Evolutionary conservation across 2,113 vertebrate genomes (phyloP).

Genomic region (Smithornis capensis): DNA sequence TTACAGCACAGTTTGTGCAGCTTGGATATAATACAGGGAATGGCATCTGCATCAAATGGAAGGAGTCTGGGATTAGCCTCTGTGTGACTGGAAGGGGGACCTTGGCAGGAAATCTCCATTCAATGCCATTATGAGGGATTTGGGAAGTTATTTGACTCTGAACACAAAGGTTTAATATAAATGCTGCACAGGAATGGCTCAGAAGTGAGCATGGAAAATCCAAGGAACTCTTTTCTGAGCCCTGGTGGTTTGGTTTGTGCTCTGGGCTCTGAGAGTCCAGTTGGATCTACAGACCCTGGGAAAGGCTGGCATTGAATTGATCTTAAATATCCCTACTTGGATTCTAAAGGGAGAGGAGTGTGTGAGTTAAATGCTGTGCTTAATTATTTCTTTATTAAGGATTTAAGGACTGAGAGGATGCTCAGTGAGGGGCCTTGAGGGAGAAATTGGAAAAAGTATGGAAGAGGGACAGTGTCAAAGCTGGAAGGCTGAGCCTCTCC

Average conservation of each 20-base stretch:
- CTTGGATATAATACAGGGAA: neutral
- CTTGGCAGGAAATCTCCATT: neutral
- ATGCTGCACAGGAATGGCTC: neutral
- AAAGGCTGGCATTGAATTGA: neutral
- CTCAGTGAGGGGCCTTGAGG: neutral
- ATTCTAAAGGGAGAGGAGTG: neutral
- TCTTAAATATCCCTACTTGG: neutral
- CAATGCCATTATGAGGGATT: neutral
- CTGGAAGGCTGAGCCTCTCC: neutral
- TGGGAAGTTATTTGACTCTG: neutral
- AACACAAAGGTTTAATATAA: neutral
- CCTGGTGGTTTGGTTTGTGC: neutral
- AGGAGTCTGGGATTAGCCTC: neutral
- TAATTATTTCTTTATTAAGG: neutral
- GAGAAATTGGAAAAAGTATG: neutral
- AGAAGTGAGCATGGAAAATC: neutral
- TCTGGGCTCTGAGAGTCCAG: neutral
- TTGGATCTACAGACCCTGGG: neutral
- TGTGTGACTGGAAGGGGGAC: neutral
- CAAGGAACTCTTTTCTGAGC: neutral
- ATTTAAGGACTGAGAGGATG: neutral
- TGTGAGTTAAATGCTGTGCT: neutral
- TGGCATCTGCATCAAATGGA: neutral
- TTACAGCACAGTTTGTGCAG: neutral
- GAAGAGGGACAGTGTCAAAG: neutral